These are phyloP conservation scores for Pollenia labialis DNA, from an alignment of 2,888 invertebrate species.

Conservation along the genomic window DNA sequence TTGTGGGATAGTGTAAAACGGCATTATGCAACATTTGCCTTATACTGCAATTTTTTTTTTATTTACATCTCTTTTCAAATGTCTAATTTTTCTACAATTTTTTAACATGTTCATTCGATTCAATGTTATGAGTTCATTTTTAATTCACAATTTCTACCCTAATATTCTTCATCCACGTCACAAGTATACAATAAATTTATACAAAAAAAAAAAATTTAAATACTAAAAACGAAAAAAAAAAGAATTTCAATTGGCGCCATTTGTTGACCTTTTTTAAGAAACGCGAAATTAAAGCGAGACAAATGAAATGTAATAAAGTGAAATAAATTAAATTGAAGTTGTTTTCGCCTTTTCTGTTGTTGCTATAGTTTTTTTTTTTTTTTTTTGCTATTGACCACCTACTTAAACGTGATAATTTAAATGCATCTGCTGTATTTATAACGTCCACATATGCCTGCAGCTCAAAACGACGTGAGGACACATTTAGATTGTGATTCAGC, in stretches of 20 bases:
- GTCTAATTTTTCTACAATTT: too few relatives aligned
- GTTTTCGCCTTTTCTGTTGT: conserved; percentile 5
- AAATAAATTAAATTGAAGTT: conserved; percentile 38
- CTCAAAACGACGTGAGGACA: conserved; percentile 91
- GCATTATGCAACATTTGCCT: too few relatives aligned
- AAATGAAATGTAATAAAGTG: conserved; percentile 30
- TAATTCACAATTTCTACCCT: not conserved
- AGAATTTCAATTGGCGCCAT: conserved; percentile 75
- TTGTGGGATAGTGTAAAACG: too few relatives aligned
- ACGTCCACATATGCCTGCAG: conserved; percentile 95
- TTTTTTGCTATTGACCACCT: conserved; percentile 84
- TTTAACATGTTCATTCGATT: too few relatives aligned
- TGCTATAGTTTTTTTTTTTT: not conserved
- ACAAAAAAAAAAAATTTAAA: not conserved
- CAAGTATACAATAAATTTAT: conserved; percentile 42
- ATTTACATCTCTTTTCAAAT: too few relatives aligned
- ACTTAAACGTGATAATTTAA: conserved; percentile 95
- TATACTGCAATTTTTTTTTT: too few relatives aligned
- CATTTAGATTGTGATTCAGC: conserved; percentile 93
- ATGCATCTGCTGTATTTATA: conserved; percentile 96
- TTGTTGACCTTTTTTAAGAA: conserved; percentile 74
- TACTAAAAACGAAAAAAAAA: not conserved
- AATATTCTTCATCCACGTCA: conserved; percentile 2
- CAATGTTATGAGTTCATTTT: not conserved
- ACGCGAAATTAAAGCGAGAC: conserved; percentile 25